Base-by-base conservation (phyloP, 2,113 vertebrate genomes). In the Passer domesticus region DNA sequence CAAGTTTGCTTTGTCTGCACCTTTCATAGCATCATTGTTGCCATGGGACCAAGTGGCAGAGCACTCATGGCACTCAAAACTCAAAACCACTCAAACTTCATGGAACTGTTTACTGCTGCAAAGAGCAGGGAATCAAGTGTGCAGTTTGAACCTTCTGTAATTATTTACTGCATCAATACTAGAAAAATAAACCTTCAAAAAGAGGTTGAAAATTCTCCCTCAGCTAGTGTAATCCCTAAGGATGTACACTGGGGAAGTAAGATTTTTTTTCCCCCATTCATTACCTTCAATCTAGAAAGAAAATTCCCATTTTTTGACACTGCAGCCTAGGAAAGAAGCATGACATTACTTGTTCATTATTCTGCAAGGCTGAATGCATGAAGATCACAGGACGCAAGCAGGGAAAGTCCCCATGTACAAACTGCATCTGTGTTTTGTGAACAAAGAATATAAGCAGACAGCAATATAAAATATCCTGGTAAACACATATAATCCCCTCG, bases 321-420 rank as follows among this genome's bases (percentile, higher is more conserved):
- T 67, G 52, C 30, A 83, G 31, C 69, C 56, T 50, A 90, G 76
- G 69, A 88, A 93, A 46, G 88, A 55, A 58, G 35, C 46, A 46
- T 33, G 75, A 80, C 50, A 43, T 77, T 23, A 31, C 21, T 95
- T 70, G 69, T 20, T 93, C 64, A 37, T 95, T 93, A 83, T 90
- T 90, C 91, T 90, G 91, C 92, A 90, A 89, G 92, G 77, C 63
- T 77, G 83, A 63, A 63, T 31, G 39, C 55, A 49, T 59, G 83
- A 75, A 70, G 72, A 81, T 90, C 68, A 92, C 50, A 63, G 68
- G 80, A 91, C 41, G 33, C 0, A 3, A 96, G 35, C 28, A 78
- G 72, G 59, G 39, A 77, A 90, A 76, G 37, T 47, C 56, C 59
- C 56, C 50, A 14, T 4, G 33, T 37, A 72, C 67, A 90, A 88